phyloP scores from a whole-genome alignment of 2,797 vertebrate genomes.

The Crax fasciolata region DNA sequence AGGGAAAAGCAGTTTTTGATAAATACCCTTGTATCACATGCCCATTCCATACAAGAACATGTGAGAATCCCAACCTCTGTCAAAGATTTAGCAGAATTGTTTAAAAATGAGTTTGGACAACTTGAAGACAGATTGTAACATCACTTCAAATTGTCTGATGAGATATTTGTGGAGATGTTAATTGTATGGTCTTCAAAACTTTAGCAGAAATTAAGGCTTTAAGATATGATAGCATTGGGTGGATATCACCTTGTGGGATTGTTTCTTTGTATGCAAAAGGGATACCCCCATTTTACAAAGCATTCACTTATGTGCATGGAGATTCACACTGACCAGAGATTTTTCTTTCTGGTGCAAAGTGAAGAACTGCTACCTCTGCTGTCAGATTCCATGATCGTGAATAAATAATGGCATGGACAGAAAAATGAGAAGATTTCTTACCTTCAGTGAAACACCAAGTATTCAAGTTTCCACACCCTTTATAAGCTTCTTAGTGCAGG shows the following conservation, averaged over 20 bases:
- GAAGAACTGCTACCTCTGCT: neutral
- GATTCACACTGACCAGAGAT: neutral
- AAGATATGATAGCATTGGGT: neutral
- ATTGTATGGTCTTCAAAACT: neutral
- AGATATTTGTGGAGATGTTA: neutral
- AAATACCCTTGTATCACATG: neutral
- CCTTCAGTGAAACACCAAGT: neutral
- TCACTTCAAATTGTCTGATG: neutral
- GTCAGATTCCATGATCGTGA: neutral
- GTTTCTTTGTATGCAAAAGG: neutral
- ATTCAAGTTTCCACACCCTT: neutral
- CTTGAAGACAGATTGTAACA: neutral
- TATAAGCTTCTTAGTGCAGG: neutral
- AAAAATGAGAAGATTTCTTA: neutral
- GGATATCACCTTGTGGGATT: neutral
- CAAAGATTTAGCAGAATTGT: neutral
- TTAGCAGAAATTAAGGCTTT: neutral
- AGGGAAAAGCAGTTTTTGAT: neutral
- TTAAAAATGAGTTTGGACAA: neutral
- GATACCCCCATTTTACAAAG: neutral
- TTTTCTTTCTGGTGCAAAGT: neutral
- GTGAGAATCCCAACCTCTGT: rapidly evolving
- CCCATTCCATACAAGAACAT: neutral
- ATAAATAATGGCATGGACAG: neutral
- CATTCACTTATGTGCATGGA: neutral